A percentile compares a stretch with the other conserved stretches of the same genome.
phyloP scores from a whole-genome alignment of 2,113 vertebrate genomes.

The Mormyrus lacerda region DNA sequence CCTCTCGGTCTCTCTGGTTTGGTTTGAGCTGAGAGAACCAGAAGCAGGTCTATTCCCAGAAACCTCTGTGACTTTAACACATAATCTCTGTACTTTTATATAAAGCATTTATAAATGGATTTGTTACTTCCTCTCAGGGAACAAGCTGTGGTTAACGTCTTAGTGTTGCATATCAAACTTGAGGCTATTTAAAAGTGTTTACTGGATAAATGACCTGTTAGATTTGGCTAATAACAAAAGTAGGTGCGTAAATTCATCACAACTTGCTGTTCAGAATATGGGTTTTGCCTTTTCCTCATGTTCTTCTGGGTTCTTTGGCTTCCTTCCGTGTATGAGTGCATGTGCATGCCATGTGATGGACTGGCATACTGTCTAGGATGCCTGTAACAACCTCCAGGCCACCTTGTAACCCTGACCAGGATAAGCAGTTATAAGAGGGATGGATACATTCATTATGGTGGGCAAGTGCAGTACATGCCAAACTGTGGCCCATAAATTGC shows the following conservation, averaged over 20 bases:
- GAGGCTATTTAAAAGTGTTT: background rate
- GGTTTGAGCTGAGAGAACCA: background rate
- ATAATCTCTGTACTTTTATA: background rate
- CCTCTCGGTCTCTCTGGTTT: background rate
- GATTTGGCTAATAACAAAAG: background rate
- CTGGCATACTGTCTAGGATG: background rate
- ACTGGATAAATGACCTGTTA: background rate
- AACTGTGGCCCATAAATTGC: background rate
- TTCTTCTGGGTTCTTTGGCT: background rate
- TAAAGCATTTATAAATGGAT: background rate
- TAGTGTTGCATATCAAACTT: background rate
- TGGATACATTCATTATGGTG: background rate
- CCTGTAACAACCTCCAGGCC: background rate
- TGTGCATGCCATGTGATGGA: background rate
- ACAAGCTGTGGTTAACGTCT: background rate
- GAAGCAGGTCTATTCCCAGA: background rate
- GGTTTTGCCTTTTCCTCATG: background rate
- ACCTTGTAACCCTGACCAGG: background rate
- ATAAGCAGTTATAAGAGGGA: background rate
- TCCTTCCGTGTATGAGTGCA: background rate
- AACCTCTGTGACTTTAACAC: background rate
- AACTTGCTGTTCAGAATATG: background rate
- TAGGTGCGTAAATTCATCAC: background rate
- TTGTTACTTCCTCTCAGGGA: background rate
- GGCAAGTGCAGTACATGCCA: background rate